Evolutionary conservation across 2,888 invertebrate species (phyloP), one percentile per base, ranked within the genome.

Genomic region (Yponomeuta cagnagella): DNA sequence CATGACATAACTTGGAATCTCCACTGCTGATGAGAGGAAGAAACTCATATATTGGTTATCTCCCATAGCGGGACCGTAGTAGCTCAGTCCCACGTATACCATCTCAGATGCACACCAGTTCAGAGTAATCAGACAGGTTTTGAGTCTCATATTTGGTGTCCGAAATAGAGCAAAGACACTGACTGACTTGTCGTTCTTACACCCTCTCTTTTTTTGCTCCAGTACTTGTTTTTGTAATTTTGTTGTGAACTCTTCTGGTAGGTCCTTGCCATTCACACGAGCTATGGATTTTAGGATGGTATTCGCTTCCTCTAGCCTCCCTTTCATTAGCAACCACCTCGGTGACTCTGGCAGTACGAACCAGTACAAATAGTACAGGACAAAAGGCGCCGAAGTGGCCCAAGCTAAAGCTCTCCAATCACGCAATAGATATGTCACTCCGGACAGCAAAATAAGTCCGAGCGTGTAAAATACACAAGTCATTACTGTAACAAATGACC

Each of bases 51-150:
- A 97, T 78, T 97, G 96, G 84, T 97, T 96, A 78, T 93, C 96
- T 10, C 98, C 98, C 70, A 98, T 93, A 1, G 97, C 96, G 10
- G 98, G 97, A 0, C 97, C 97, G 78, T 98, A 98, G 81, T 98
- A 97, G 76, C 97, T 97, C 63, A 98, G 92, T 0, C 98, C 98
- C 30, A 98, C 96, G 81, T 98, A 98, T 2, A 98, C 98, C 85
- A 96, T 97, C 80, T 97, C 97, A 77, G 97, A 98, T 69, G 97
- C 97, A 82, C 98, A 97, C 97, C 97, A 97, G 83, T 97, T 97
- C 33, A 97, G 85, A 0, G 97, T 97, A 71, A 97, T 97, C 70
- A 97, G 88, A 75, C 95, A 94, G 0, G 98, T 98, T 86, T 97
- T 98, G 15, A 97, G 87, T 68, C 98, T 93, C 96, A 98, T 97